phyloP scores from a whole-genome alignment of 2,888 invertebrate species.

The Scrobipalpa costella region DNA sequence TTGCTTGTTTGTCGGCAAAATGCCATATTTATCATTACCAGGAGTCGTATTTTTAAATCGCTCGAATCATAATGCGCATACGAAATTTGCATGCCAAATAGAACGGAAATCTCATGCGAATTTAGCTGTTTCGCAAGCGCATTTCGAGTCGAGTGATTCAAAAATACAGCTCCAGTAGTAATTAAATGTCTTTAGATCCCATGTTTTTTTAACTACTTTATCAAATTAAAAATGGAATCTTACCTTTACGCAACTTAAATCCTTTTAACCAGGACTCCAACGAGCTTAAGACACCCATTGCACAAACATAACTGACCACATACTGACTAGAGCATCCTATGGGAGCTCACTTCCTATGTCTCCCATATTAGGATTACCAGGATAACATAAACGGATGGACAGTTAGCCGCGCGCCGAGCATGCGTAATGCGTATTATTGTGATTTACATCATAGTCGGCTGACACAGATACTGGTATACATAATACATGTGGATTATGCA shows the following conservation, averaged over 20 bases:
- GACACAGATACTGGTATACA: slow-evolving; percentile 23
- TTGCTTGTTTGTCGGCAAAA: too few species aligned
- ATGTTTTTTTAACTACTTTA: too few species aligned
- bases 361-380: slow-evolving; percentile 44
- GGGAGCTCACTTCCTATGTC: slow-evolving; percentile 53
- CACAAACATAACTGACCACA: slow-evolving; percentile 35
- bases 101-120: too few species aligned
- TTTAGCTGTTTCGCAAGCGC: too few species aligned
- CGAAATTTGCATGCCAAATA: too few species aligned
- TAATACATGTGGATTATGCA: slow-evolving; percentile 16
- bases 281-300: slow-evolving; percentile 52
- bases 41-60: too few species aligned
- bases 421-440: slow-evolving; percentile 64
- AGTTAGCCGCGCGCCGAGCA: slow-evolving; percentile 65
- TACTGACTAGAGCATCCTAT: slow-evolving; percentile 36
- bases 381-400: slow-evolving; percentile 61
- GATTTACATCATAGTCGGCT: slow-evolving; percentile 52
- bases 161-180: too few species aligned
- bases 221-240: too few species aligned
- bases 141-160: too few species aligned
- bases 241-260: slow-evolving; percentile 32
- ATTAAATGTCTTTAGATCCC: too few species aligned
- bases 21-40: too few species aligned
- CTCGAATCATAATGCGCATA: too few species aligned
- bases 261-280: slow-evolving; percentile 2